phyloP scores from a whole-genome alignment of 2,888 invertebrate genomes.

The Eulithis testata region DNA sequence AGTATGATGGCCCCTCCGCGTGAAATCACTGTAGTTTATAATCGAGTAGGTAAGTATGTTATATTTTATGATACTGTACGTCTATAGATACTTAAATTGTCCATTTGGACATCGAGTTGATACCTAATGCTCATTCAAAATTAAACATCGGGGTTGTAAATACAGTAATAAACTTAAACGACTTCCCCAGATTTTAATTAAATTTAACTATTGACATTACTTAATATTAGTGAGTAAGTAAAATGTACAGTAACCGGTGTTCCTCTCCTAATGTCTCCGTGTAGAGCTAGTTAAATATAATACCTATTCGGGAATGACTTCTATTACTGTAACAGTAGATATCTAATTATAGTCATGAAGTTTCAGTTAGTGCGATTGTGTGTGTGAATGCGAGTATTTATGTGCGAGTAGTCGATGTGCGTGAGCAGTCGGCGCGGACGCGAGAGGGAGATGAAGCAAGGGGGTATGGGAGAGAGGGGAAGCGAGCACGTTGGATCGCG shows the following conservation, averaged over 20 bases:
- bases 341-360: slow-evolving; percentile 63
- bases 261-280: slow-evolving; percentile 81
- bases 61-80: slow-evolving; percentile 79
- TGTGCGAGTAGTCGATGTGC: slow-evolving; percentile 40
- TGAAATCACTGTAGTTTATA: slow-evolving; percentile 60
- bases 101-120: slow-evolving; percentile 71
- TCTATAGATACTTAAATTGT: slow-evolving; percentile 59
- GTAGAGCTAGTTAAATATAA: slow-evolving; percentile 75
- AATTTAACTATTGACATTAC: slow-evolving; percentile 66
- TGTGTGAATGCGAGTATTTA: slow-evolving; percentile 41
- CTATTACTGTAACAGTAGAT: slow-evolving; percentile 70
- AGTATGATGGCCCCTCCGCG: slow-evolving; percentile 75
- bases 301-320: slow-evolving; percentile 66
- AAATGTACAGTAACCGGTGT: slow-evolving; percentile 82
- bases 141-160: slow-evolving; percentile 75
- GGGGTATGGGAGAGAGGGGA: slow-evolving; percentile 1
- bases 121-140: slow-evolving; percentile 76
- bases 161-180: slow-evolving; percentile 65
- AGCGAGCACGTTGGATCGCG: slow-evolving; percentile 45
- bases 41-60: slow-evolving; percentile 68
- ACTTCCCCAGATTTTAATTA: slow-evolving; percentile 72
- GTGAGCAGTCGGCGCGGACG: slow-evolving; percentile 35
- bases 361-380: slow-evolving; percentile 56
- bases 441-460: slow-evolving; percentile 7
- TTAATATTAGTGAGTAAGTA: slow-evolving; percentile 66